These are phyloP conservation scores for Pogonus chalceus DNA, from an alignment of 1,140 invertebrate genomes.

Conservation along the genomic window DNA sequence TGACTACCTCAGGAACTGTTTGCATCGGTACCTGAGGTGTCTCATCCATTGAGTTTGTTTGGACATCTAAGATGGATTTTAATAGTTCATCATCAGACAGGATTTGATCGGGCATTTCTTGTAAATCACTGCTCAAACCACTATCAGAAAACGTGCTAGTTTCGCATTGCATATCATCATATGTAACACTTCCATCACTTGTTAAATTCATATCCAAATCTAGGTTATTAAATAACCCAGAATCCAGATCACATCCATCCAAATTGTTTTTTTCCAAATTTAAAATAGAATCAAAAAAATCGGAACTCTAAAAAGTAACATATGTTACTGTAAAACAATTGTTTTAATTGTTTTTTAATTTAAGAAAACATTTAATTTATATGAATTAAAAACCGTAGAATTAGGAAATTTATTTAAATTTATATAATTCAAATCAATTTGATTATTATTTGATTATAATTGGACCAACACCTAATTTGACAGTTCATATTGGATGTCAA, in stretches of 20 bases:
- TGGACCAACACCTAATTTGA: too few relatives aligned
- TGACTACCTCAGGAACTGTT: neutral
- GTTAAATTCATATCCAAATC: slow-evolving; percentile 25
- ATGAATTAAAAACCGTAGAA: neutral
- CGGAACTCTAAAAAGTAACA: slow-evolving; percentile 24
- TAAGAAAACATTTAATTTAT: neutral
- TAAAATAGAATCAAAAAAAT: slow-evolving; percentile 32
- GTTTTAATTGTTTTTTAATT: slow-evolving; percentile 10
- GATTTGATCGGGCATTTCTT: neutral
- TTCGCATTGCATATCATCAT: slow-evolving; percentile 24
- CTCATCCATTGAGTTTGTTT: neutral
- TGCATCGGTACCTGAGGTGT: neutral
- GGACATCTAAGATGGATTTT: neutral
- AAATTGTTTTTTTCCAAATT: slow-evolving; percentile 29
- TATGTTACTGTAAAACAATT: slow-evolving; percentile 13
- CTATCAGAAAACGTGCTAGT: slow-evolving; percentile 27
- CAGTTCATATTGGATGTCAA: too few relatives aligned
- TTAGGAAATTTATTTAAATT: neutral
- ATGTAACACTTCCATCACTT: slow-evolving; percentile 25
- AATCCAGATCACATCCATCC: slow-evolving; percentile 12
- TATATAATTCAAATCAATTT: slow-evolving; percentile 6
- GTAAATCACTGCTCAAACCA: slow-evolving; percentile 22
- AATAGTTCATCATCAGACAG: neutral
- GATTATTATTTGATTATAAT: slow-evolving; percentile 10
- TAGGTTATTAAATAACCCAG: slow-evolving; percentile 21